These are phyloP conservation scores for Cryptus armator DNA, from an alignment of 2,888 invertebrate species.

Conservation along the genomic window DNA sequence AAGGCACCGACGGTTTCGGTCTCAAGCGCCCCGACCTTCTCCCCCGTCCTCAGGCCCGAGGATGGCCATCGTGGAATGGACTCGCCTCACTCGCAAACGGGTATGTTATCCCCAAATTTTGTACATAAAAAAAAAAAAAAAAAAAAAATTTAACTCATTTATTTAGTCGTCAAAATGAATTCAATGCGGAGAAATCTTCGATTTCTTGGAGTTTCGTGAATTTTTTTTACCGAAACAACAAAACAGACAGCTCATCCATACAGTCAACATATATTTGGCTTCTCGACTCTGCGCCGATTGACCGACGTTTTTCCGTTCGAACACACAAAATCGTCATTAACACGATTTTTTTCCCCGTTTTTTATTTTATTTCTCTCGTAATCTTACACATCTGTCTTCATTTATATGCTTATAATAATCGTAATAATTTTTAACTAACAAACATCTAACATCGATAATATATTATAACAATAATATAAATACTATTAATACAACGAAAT, in stretches of 20 bases:
- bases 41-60: conserved; percentile 84
- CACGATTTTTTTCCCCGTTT: conserved; percentile 16
- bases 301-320: neutral
- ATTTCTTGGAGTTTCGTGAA: conserved; percentile 6
- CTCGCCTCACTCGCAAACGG: conserved; percentile 84
- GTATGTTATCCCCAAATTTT: conserved; percentile 76
- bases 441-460: conserved; percentile 77
- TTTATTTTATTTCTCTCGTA: conserved; percentile 30
- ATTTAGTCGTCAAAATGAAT: conserved; percentile 28
- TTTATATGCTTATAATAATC: conserved; percentile 59
- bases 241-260: conserved; percentile 22
- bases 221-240: neutral
- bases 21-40: conserved; percentile 84
- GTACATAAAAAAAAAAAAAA: conserved; percentile 32
- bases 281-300: conserved; percentile 19
- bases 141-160: conserved; percentile 34
- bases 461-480: conserved; percentile 25
- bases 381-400: conserved; percentile 46
- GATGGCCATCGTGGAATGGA: conserved; percentile 84
- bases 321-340: conserved; percentile 34
- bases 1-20: conserved; percentile 84
- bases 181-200: neutral
- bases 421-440: conserved; percentile 72
- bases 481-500: conserved; percentile 13
- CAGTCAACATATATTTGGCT: conserved; percentile 31